Evolutionary conservation across 2,888 invertebrate genomes (phyloP), one percentile per base, ranked within the genome.

Genomic region (Amblyteles armatorius): DNA sequence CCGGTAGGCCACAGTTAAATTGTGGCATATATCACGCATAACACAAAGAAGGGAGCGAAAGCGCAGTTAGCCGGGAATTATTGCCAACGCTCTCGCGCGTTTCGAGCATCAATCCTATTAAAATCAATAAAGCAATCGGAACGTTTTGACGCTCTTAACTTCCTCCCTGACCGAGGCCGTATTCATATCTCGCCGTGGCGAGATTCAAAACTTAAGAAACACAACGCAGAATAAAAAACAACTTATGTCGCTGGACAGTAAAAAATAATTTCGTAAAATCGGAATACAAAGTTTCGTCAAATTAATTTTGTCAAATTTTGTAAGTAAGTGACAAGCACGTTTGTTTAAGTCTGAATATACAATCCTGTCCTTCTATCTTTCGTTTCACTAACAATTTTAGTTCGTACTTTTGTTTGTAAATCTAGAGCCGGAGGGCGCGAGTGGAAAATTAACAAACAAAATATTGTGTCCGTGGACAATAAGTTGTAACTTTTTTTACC

Each of bases 101-200:
- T 79, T 79, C 71, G 60, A 63, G 50, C 57, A 69, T 69, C 69
- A 71, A 71, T 69, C 67, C 77, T 52, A 77, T 79, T 79, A 71
- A 79, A 79, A 71, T 71, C 79, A 79, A 79, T 79, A 69, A 79
- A 71, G 29, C 16, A 57, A 71, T 60, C 40, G 48, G 19, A 71
- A 71, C 44, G 69, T 79, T 71, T 71, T 33, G 33, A 48, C 29
- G 74, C 63, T 63, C 63, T 60, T 11, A 11, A 48, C 29, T 60
- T 48, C 13, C 48, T n/a, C 29, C 3, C 44, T 2, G 26, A 5
- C 16, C 26, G 16, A 33, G 11, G 29, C 1, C 11, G 36, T 22
- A 77, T 36, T 67, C 52, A 40, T 11, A 55, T 67, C 22, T 67
- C 22, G n/a, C 55, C 16, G 6, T 22, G 65, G 16, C 40, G 40